Evolutionary conservation across 2,888 invertebrate species (phyloP).

Genomic region (Caenorhabditis sp.): DNA sequence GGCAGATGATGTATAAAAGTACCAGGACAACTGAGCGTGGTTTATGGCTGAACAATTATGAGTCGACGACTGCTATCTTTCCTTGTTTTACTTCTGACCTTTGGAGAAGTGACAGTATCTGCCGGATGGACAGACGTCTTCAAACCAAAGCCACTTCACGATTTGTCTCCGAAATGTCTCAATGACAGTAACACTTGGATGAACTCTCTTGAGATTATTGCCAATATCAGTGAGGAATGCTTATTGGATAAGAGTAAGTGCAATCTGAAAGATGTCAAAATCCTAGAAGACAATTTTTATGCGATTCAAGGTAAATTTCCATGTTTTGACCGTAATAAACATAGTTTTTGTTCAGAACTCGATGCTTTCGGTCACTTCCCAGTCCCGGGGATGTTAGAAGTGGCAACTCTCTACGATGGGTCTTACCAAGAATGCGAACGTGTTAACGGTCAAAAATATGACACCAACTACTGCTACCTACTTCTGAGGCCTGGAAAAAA

Average conservation of each 20-base stretch:
- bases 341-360: constrained; percentile 62
- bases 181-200: constrained; percentile 49
- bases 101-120: not conserved
- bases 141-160: constrained; percentile 33
- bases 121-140: constrained; percentile 37
- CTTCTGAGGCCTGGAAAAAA: constrained; percentile 34
- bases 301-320: constrained; percentile 33
- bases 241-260: constrained; percentile 23
- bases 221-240: constrained; percentile 26
- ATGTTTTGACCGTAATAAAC: too few relatives aligned
- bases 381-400: constrained; percentile 52
- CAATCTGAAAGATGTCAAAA: constrained; percentile 14
- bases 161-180: constrained; percentile 29
- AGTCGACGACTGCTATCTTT: not conserved
- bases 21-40: not conserved
- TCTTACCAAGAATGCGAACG: constrained; percentile 58
- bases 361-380: constrained; percentile 62
- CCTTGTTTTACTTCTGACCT: constrained; percentile 5
- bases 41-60: constrained; percentile 9
- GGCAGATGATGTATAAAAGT: constrained; percentile 12
- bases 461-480: constrained; percentile 63
- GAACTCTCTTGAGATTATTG: constrained; percentile 29
- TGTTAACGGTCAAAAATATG: constrained; percentile 47
- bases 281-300: constrained; percentile 40
- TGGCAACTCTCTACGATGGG: constrained; percentile 40